A percentile compares a stretch with the other conserved stretches of the same genome.
Evolutionary conservation across 2,888 invertebrate genomes (phyloP).

Genomic region (Cosmorhoe ocellata): DNA sequence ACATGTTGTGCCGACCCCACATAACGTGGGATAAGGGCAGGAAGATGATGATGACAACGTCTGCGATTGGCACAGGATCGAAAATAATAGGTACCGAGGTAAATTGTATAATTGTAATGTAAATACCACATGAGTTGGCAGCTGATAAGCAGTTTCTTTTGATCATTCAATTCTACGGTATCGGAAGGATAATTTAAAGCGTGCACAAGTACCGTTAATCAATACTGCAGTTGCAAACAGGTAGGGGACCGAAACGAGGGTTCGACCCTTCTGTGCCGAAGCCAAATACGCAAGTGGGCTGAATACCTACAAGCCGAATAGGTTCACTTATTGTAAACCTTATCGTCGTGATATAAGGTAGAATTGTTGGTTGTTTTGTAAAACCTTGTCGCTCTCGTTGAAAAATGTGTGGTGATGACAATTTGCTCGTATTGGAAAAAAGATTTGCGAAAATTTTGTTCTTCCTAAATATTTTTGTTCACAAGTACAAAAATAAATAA

Average conservation of each 20-base stretch:
- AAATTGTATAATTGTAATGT: too few relatives aligned
- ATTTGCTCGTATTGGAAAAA: background rate
- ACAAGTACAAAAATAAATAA: background rate
- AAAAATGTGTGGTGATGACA: slow-evolving; percentile 10
- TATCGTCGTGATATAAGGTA: slow-evolving; percentile 6
- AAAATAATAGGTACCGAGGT: too few relatives aligned
- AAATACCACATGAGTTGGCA: too few relatives aligned
- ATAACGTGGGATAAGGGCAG: too few relatives aligned
- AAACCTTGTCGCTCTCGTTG: background rate
- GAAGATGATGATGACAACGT: too few relatives aligned
- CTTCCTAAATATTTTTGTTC: too few relatives aligned
- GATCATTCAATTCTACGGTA: slow-evolving; percentile 14
- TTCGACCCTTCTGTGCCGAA: slow-evolving; percentile 61
- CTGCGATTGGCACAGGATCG: too few relatives aligned
- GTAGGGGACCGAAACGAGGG: slow-evolving; percentile 55
- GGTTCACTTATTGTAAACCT: slow-evolving; percentile 12
- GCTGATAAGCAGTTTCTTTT: too few relatives aligned
- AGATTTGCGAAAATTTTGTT: background rate
- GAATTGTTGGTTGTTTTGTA: background rate
- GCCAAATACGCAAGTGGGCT: slow-evolving; percentile 49
- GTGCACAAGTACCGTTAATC: slow-evolving; percentile 61
- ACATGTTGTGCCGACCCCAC: too few relatives aligned
- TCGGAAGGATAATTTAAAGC: slow-evolving; percentile 42
- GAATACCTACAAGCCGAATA: slow-evolving; percentile 1
- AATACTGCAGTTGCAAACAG: slow-evolving; percentile 72